Evolutionary conservation across 2,888 invertebrate genomes (phyloP), one percentile per base, ranked within the genome.

Genomic region (Mycalesis mineus): DNA sequence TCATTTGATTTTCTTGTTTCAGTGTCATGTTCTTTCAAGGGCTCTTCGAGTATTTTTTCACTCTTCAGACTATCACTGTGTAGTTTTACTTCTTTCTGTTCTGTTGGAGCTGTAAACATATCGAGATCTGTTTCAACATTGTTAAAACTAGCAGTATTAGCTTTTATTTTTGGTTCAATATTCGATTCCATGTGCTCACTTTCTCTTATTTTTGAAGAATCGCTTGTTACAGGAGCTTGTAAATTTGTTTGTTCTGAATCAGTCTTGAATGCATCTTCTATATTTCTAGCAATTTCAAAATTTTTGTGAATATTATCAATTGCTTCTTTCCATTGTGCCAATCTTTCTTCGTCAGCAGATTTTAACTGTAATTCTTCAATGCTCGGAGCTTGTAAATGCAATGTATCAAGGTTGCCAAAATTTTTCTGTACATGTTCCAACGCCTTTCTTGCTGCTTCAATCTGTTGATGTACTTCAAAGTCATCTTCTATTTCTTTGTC

Each of bases 281-380:
- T 82, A 62, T 82, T 84, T 68, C 62, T 79, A 0, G 73, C 82
- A 14, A 80, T 74, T 66, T 83, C 82, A 41, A 74, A 68, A 66
- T 84, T 79, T 61, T 72, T 79, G 40, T 82, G 75, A 15, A 81
- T 81, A 44, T 72, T 80, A 36, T 78, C 69, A 13, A 80, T 72
- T 6, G 80, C 79, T 65, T 81, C 75, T 65, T 85, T 84, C 88
- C 88, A 88, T 63, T 82, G 77, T 17, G 77, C 73, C 66, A 82
- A 68, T 66, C 75, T 75, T 66, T 79, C 75, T 65, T 80, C 76
- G 55, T 82, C 80, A 0, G 40, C 14, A 9, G 75, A 68, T 62
- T 75, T 73, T 14, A 68, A 67, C 9, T 69, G 66, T 13, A 68
- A 41, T 7, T 67, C 58, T 52, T 77, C 76, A 48, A 74, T 69